phyloP scores from a whole-genome alignment of 2,888 invertebrate species.

The Gymnosoma rotundatum region DNA sequence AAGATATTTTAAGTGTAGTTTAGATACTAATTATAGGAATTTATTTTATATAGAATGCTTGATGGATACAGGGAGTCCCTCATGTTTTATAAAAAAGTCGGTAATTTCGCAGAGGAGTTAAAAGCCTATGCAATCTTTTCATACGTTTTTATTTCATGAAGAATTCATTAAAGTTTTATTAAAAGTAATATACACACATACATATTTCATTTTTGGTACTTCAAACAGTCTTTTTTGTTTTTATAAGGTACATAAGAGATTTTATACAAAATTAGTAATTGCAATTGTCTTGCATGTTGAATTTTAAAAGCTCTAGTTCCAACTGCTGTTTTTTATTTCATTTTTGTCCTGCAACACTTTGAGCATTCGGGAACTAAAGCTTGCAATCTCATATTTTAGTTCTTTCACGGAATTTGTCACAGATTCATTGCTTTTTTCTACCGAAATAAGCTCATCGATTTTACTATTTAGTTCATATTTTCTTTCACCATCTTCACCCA shows the following conservation, averaged over 20 bases:
- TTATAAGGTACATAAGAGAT: neutral
- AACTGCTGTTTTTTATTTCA: neutral
- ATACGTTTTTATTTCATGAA: no score
- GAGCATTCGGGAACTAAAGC: slow-evolving; percentile 5
- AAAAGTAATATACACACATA: neutral
- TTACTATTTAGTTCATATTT: no score
- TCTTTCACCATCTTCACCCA: no score
- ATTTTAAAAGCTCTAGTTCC: slow-evolving; percentile 2
- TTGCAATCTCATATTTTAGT: slow-evolving; percentile 24
- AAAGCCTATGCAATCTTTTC: no score
- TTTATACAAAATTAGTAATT: neutral
- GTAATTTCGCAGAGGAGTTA: no score
- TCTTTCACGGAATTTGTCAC: slow-evolving; percentile 21
- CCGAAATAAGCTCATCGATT: no score
- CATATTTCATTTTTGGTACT: neutral
- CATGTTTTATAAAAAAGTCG: no score
- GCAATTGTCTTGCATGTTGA: neutral
- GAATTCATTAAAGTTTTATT: neutral
- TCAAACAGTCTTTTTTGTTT: no score
- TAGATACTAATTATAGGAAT: no score
- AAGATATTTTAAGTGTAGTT: no score
- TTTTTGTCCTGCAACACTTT: slow-evolving; percentile 14
- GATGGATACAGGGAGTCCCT: no score
- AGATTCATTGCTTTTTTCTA: slow-evolving; percentile 21
- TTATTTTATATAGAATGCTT: no score